Conservation (phyloP, 2,113 vertebrate genomes). For the Lamprologus speciosus region DNA sequence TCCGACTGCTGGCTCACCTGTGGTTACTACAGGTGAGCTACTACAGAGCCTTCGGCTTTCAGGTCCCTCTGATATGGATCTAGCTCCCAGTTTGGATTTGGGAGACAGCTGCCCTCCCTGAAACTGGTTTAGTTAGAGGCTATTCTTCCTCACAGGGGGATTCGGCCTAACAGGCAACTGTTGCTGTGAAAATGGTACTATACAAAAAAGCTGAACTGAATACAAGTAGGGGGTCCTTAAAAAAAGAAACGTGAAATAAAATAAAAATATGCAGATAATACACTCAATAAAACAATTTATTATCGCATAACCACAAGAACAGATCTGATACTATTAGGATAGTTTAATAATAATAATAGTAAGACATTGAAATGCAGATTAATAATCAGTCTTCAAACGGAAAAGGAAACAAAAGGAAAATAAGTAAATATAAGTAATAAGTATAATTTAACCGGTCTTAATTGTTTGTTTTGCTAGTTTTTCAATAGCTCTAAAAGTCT, state of each 20-base stretch:
- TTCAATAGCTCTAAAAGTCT: not conserved
- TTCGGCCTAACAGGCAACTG: accelerated
- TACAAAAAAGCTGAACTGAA: not conserved
- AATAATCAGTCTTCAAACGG: not conserved
- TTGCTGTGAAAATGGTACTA: not conserved
- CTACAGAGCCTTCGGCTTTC: not conserved
- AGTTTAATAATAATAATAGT: not conserved
- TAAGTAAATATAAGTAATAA: not conserved
- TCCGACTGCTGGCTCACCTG: not conserved
- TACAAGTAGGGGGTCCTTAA: not conserved
- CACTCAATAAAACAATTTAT: not conserved
- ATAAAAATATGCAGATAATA: not conserved
- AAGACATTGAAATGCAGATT: not conserved
- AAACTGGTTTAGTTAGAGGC: not conserved
- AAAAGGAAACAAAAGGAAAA: not conserved
- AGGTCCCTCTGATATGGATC: not conserved
- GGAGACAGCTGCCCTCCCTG: not conserved
- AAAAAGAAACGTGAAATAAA: not conserved
- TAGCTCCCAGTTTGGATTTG: not conserved
- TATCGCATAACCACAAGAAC: not conserved
- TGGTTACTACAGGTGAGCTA: not conserved
- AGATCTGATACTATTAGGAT: not conserved
- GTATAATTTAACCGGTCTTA: not conserved
- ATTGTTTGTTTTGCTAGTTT: not conserved
- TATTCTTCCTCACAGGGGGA: not conserved